Conservation (phyloP, 2,888 invertebrate genomes). For the Noctua comes region DNA sequence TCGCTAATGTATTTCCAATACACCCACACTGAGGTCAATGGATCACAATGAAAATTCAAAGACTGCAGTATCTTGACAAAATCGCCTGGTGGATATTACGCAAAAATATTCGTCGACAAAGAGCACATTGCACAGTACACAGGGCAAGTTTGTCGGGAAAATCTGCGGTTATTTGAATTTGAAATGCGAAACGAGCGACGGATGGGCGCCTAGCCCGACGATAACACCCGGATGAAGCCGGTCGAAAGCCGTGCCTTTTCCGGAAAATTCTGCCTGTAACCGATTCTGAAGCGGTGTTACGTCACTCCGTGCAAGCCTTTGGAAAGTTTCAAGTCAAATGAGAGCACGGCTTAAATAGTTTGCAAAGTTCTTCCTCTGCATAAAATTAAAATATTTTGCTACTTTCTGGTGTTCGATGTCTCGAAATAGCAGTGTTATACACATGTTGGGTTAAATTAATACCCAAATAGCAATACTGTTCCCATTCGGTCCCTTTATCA, state of each 20-base stretch:
- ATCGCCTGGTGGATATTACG: conserved; percentile 70
- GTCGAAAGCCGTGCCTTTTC: conserved; percentile 73
- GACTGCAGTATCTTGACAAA: conserved; percentile 65
- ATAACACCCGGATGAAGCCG: conserved; percentile 77
- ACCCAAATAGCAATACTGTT: conserved; percentile 43
- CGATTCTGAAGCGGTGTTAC: conserved; percentile 71
- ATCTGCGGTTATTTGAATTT: conserved; percentile 80
- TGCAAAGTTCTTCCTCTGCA: conserved; percentile 10
- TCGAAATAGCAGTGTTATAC: background rate
- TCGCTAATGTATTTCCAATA: conserved; percentile 65
- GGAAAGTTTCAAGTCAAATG: conserved; percentile 69
- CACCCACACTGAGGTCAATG: conserved; percentile 67
- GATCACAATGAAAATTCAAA: conserved; percentile 70
- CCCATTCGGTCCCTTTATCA: conserved; percentile 61
- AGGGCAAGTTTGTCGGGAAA: conserved; percentile 71
- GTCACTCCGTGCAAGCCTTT: conserved; percentile 69
- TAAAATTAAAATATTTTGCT: conserved; percentile 33
- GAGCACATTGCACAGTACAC: conserved; percentile 53
- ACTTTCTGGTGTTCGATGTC: conserved; percentile 5
- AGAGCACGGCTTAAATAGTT: conserved; percentile 55
- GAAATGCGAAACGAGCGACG: conserved; percentile 77
- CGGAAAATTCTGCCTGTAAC: conserved; percentile 75
- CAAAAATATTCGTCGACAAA: conserved; percentile 76
- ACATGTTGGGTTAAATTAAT: conserved; percentile 23
- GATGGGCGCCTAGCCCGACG: conserved; percentile 70